Conservation (phyloP, 2,113 vertebrate genomes). For the Chamaea fasciata region DNA sequence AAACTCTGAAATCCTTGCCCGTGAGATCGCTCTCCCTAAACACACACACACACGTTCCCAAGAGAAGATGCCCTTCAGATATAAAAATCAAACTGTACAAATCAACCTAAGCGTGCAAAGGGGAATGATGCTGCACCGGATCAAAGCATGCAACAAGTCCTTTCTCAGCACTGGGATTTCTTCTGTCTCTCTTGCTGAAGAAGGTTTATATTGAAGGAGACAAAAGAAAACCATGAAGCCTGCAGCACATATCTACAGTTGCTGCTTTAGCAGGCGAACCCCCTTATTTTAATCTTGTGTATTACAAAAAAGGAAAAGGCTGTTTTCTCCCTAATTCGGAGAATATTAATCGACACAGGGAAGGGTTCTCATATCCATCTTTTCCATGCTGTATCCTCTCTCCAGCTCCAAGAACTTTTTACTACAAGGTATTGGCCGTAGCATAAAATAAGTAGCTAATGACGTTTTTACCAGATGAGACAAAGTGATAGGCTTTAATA, state of each 20-base stretch:
- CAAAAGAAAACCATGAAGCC: not conserved
- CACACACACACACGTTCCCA: not conserved
- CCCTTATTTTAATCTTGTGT: not conserved
- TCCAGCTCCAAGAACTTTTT: not conserved
- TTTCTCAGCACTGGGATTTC: not conserved
- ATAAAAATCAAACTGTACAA: not conserved
- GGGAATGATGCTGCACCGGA: not conserved
- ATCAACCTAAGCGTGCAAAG: not conserved
- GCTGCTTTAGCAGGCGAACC: not conserved
- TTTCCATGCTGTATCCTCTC: not conserved
- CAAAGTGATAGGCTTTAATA: not conserved
- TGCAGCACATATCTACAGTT: not conserved
- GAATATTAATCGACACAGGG: not conserved
- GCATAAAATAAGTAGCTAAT: not conserved
- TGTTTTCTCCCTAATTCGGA: not conserved
- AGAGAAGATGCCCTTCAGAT: constrained; percentile 3
- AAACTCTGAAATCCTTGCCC: not conserved
- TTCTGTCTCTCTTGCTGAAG: not conserved
- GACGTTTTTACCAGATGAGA: not conserved
- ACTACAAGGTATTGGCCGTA: not conserved
- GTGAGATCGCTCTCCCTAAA: not conserved
- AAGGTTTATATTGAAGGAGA: not conserved
- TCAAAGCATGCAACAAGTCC: not conserved
- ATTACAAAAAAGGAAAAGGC: not conserved
- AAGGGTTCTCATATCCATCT: not conserved